These are phyloP conservation scores for Strigamia transsilvanica DNA, from an alignment of 2,888 invertebrate species.

Conservation along the genomic window DNA sequence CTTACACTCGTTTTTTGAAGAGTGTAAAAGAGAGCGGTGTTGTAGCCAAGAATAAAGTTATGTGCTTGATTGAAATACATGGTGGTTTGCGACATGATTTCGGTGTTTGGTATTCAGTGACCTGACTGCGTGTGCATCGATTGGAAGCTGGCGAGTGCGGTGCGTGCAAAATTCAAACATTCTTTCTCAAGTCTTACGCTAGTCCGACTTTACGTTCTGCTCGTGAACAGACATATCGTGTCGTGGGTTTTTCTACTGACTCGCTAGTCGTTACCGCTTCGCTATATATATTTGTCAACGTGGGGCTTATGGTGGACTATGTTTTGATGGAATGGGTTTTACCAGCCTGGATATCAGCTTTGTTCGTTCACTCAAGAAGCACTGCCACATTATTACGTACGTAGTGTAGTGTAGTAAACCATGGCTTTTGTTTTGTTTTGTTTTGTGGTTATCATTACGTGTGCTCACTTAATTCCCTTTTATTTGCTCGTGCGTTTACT, in stretches of 20 bases:
- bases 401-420: not conserved
- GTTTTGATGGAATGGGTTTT: constrained; percentile 49
- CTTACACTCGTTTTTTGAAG: not conserved
- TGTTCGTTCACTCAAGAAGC: constrained; percentile 27
- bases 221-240: constrained; percentile 35
- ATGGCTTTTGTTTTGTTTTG: not conserved
- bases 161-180: constrained; percentile 27
- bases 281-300: constrained; percentile 48
- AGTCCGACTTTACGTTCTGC: constrained; percentile 42
- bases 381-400: not conserved
- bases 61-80: constrained; percentile 45
- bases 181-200: not conserved
- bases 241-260: constrained; percentile 35
- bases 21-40: not conserved
- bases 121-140: constrained; percentile 27
- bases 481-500: not conserved
- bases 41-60: constrained; percentile 26
- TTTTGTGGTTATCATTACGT: not conserved
- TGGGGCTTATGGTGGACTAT: constrained; percentile 1
- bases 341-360: constrained; percentile 33
- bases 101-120: constrained; percentile 41
- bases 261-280: constrained; percentile 1
- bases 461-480: not conserved
- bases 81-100: constrained; percentile 39
- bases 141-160: constrained; percentile 23